These are phyloP conservation scores for Lepidocolaptes lacrymiger DNA, from an alignment of 2,797 vertebrate species.

Conservation along the genomic window DNA sequence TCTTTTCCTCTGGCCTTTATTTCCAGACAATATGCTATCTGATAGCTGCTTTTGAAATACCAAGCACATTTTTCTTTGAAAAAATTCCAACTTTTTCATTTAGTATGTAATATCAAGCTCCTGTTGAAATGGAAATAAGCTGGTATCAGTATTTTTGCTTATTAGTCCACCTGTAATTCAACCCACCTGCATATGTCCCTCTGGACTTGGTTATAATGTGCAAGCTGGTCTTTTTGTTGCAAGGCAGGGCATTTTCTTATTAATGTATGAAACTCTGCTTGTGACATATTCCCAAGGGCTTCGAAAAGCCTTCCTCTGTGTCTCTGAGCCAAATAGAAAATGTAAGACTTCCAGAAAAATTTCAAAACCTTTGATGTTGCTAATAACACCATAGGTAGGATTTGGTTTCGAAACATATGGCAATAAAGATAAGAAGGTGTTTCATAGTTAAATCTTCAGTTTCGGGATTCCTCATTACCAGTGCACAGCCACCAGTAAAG, in stretches of 20 bases:
- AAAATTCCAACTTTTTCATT: slow-evolving; percentile 29
- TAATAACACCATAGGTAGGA: slow-evolving; percentile 20
- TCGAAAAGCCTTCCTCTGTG: slow-evolving; percentile 15
- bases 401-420: slow-evolving; percentile 25
- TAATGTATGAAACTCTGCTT: slow-evolving; percentile 23
- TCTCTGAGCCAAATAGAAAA: slow-evolving; percentile 31
- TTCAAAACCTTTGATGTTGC: slow-evolving; percentile 43
- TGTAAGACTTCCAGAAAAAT: slow-evolving; percentile 21
- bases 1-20: slow-evolving; percentile 48
- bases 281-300: background rate
- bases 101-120: background rate
- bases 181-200: background rate
- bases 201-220: slow-evolving; percentile 25
- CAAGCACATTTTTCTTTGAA: slow-evolving; percentile 42
- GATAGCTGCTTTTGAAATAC: slow-evolving; percentile 49
- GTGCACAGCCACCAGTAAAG: background rate
- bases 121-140: slow-evolving; percentile 37
- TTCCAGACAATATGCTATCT: slow-evolving; percentile 28
- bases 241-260: background rate
- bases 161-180: slow-evolving; percentile 41
- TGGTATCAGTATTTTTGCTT: slow-evolving; percentile 31
- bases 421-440: slow-evolving; percentile 24
- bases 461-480: background rate
- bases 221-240: slow-evolving; percentile 30
- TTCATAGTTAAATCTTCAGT: slow-evolving; percentile 3